A percentile compares a stretch with the other conserved stretches of the same genome.
phyloP scores from a whole-genome alignment of 2,113 vertebrate genomes.

The Anolis sagrei region DNA sequence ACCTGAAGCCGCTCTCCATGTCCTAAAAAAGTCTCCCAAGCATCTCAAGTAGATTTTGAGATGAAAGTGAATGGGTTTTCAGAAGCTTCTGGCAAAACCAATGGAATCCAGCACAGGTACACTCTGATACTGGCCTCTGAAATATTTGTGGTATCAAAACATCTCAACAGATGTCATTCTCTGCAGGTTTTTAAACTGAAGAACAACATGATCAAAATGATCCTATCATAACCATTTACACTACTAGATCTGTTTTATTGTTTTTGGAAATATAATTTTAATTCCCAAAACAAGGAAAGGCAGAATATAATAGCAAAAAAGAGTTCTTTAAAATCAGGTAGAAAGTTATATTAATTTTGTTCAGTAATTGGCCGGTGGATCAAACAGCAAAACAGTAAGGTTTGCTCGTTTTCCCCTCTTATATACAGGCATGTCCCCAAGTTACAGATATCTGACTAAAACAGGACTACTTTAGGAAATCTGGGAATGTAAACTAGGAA shows the following conservation, averaged over 20 bases:
- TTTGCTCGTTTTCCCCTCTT: too few species aligned
- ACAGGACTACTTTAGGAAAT: too few species aligned
- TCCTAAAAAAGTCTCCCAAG: too few species aligned
- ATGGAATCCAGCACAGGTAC: too few species aligned
- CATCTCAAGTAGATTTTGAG: too few species aligned
- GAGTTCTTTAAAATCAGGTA: neutral
- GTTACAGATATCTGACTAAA: too few species aligned
- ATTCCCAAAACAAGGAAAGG: neutral
- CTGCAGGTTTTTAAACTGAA: neutral
- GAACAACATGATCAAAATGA: neutral
- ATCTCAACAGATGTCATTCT: constrained; percentile 5
- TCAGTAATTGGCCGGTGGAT: neutral
- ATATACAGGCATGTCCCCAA: too few species aligned
- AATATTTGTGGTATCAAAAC: constrained; percentile 23
- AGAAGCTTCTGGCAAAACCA: neutral
- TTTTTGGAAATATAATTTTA: neutral
- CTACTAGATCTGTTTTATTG: neutral
- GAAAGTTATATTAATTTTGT: neutral
- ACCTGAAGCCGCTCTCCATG: too few species aligned
- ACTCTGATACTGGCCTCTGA: neutral
- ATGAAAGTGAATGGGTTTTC: too few species aligned
- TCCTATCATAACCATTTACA: neutral
- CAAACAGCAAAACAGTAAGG: neutral
- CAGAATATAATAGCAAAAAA: neutral
- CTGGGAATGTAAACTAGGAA: too few species aligned